Evolutionary conservation across 2,797 vertebrate species (phyloP), one percentile per base, ranked within the genome.

Genomic region (Dermochelys coriacea): DNA sequence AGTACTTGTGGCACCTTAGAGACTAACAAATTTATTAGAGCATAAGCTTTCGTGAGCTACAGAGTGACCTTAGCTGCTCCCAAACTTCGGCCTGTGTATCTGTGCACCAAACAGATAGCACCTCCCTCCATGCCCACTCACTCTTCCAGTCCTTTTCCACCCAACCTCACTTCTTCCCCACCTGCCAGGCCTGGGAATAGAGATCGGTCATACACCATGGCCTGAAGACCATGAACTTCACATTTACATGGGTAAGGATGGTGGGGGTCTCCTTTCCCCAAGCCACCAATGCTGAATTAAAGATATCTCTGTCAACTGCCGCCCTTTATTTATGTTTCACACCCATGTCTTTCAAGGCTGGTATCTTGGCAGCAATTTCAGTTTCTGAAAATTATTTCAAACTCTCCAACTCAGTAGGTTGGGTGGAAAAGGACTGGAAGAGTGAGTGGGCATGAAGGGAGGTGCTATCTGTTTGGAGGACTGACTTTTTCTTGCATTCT

Each of bases 361-460:
- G 82, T 96, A 95, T 88, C 90, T 96, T 93, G 93, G 80, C 93
- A 97, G 88, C 93, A 93, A 96, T 92, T 95, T 95, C 82, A 92
- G 82, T 90, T 98, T 97, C 96, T 95, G 93, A 95, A 97, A 96
- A 95, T 83, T 61, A 90, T 95, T 90, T 97, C 85, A 96, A 96
- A 93, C 51, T 95, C 96, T 95, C 88, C 92, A 91, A 91, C 92
- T 93, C 12, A 2, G 29, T 81, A 94, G 89, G 91, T n/a, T n/a
- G 85, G 16, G 9, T 84, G 29, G 25, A 47, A 75, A 75, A 75
- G 37, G 23, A 8, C 71, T 45, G 23, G 41, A 47, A 5, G 4
- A 41, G 41, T 49, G 45, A 47, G 23, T 45, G 23, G 15, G 7
- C 12, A 3, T 9, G 27, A 45, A 49, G 27, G 41, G 8, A 49